Percentiles rank a stretch among this genome's conserved stretches.
phyloP scores from a whole-genome alignment of 2,113 vertebrate species.

The Phalacrocorax aristotelis region DNA sequence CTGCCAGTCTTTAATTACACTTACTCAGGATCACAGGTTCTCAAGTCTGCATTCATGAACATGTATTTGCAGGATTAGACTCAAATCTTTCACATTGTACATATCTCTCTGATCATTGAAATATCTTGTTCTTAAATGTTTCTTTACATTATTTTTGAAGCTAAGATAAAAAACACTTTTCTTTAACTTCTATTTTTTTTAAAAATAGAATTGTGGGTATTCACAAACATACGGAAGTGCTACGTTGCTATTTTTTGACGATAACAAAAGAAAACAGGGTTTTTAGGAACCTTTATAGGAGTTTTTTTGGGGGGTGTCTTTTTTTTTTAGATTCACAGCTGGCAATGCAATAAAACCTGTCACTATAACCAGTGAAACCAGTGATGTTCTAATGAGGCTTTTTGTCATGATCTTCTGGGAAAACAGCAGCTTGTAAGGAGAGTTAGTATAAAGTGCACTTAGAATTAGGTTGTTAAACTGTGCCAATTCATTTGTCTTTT shows the following conservation, averaged over 20 bases:
- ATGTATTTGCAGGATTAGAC: not conserved
- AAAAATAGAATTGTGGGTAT: conserved; percentile 71
- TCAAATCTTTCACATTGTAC: conserved; percentile 62
- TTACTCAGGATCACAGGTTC: not conserved
- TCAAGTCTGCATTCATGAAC: not conserved
- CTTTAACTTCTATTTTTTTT: conserved; percentile 78
- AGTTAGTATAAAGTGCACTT: conserved; percentile 81
- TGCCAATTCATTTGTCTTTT: conserved; percentile 59
- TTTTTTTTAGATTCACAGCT: conserved; percentile 71
- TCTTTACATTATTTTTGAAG: conserved; percentile 78
- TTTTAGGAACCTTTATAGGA: conserved; percentile 76
- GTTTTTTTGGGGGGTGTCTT: not conserved
- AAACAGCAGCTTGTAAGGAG: conserved; percentile 67
- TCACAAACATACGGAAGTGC: conserved; percentile 71
- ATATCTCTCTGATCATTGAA: conserved; percentile 71
- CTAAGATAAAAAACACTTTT: conserved; percentile 71
- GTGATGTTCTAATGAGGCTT: conserved; percentile 66
- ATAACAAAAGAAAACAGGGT: conserved; percentile 72
- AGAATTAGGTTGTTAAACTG: conserved; percentile 77
- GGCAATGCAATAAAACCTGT: conserved; percentile 77
- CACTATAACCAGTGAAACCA: conserved; percentile 46
- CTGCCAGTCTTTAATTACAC: not conserved
- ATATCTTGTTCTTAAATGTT: conserved; percentile 72
- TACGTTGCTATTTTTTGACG: conserved; percentile 78
- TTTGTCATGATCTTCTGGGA: conserved; percentile 67